These are phyloP conservation scores for Anoura caudifer DNA, from an alignment of 2,113 vertebrate species.

Conservation along the genomic window DNA sequence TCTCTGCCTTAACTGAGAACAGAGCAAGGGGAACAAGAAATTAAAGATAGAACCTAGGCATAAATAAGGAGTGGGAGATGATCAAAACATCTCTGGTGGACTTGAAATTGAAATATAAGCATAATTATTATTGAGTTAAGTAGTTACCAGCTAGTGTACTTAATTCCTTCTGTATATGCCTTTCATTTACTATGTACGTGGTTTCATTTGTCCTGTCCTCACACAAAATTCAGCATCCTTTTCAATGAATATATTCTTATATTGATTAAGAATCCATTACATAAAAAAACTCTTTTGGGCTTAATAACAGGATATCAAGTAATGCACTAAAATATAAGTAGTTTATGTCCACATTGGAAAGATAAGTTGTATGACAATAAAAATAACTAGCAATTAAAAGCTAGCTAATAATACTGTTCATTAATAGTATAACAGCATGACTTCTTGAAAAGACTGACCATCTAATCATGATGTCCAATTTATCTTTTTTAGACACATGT, in stretches of 20 bases:
- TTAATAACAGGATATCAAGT: not conserved
- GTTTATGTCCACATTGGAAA: not conserved
- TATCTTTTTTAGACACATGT: not conserved
- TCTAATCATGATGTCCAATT: not conserved
- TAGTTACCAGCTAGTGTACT: not conserved
- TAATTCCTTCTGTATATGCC: not conserved
- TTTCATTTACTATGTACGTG: not conserved
- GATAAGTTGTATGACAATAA: not conserved
- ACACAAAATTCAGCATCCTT: not conserved
- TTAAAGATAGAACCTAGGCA: not conserved
- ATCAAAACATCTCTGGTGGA: not conserved
- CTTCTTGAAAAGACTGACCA: not conserved
- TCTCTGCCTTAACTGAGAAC: not conserved
- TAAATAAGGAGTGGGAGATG: not conserved
- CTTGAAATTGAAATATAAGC: not conserved
- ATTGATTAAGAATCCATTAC: not conserved
- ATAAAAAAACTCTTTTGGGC: not conserved
- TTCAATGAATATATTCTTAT: not conserved
- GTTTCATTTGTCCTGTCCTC: not conserved
- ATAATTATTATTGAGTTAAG: not conserved
- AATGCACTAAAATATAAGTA: not conserved
- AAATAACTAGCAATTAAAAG: conserved; percentile 16
- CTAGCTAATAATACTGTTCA: not conserved
- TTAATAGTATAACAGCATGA: not conserved
- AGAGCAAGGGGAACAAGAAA: not conserved